Conservation (phyloP, 2,888 invertebrate species). For the Stenoptilia bipunctidactyla region DNA sequence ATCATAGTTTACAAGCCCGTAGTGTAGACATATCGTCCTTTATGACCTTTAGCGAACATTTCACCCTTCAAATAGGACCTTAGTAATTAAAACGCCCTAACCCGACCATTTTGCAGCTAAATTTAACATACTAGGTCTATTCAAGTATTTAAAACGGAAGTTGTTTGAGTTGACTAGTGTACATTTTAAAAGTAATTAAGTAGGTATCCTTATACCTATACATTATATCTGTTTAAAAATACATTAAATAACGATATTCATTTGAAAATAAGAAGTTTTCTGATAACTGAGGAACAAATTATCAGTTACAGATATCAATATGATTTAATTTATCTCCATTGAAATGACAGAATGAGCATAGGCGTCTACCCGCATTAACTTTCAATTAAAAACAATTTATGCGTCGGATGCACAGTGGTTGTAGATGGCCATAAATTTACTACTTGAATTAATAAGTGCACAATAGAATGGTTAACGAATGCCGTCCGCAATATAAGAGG, state of each 20-base stretch:
- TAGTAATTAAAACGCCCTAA: slow-evolving; percentile 65
- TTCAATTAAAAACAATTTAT: slow-evolving; percentile 61
- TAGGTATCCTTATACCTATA: too few species aligned
- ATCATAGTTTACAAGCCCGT: slow-evolving; percentile 53
- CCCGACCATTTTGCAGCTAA: slow-evolving; percentile 37
- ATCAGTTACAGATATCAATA: slow-evolving; percentile 1
- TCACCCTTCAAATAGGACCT: slow-evolving; percentile 55
- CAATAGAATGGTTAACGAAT: slow-evolving; percentile 47
- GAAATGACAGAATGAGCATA: neutral
- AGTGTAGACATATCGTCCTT: slow-evolving; percentile 28
- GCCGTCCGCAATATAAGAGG: slow-evolving; percentile 42
- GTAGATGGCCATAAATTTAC: slow-evolving; percentile 46
- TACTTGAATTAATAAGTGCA: slow-evolving; percentile 62
- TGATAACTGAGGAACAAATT: too few species aligned
- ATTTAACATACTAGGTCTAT: neutral
- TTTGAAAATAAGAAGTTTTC: too few species aligned
- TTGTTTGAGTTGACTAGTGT: neutral
- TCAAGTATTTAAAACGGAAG: neutral
- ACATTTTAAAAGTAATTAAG: neutral
- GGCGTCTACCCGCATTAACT: slow-evolving; percentile 50
- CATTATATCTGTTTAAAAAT: too few species aligned
- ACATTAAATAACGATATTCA: too few species aligned
- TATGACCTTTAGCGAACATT: slow-evolving; percentile 52
- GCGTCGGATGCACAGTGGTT: slow-evolving; percentile 30
- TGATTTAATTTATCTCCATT: slow-evolving; percentile 1